Evolutionary conservation across 2,113 vertebrate genomes (phyloP), one percentile per base, ranked within the genome.

Genomic region (Mormoops blainvillei): DNA sequence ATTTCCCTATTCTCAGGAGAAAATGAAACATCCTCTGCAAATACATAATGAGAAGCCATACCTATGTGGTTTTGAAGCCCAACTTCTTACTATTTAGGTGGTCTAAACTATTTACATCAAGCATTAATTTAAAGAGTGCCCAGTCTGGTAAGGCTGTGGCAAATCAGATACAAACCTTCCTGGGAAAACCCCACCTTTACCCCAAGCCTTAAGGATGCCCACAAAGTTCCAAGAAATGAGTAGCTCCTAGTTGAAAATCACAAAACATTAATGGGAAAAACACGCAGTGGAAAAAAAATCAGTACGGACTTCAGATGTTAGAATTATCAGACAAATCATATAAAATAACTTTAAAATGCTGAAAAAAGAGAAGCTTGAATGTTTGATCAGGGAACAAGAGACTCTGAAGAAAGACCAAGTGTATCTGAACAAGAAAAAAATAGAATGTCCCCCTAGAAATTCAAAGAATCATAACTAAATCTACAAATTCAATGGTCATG

Each of bases 301-400:
- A 73, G 18, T 11, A 11, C 65, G 54, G 63, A n/a, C 63, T 85
- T 89, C 48, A 41, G 45, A 65, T 71, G 36, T 45, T 86, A 26
- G 33, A 73, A 65, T 85, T 67, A 83, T 77, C 41, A 61, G 45
- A 67, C 11, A 74, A 58, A 50, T 92, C 61, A 31, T 71, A 41
- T 70, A 92, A 82, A 74, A 74, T 82, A 78, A 89, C 48, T n/a
- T 90, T 86, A 73, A 81, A 94, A 86, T 81, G 45, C 54, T 85
- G n/a, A 63, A 77, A 81, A 91, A 33, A 78, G n/a, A 95, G 67
- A 67, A 88, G 22, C 58, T 83, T 92, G 50, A 83, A 92, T 58
- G 67, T 74, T 33, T 87, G 18, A 92, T 14, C 82, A 92, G 56
- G 24, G 67, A 87, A 33, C 24, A 56, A 87, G 67, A 91, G 48